Conservation (phyloP, 2,113 vertebrate species). For the Lasiurus cinereus region DNA sequence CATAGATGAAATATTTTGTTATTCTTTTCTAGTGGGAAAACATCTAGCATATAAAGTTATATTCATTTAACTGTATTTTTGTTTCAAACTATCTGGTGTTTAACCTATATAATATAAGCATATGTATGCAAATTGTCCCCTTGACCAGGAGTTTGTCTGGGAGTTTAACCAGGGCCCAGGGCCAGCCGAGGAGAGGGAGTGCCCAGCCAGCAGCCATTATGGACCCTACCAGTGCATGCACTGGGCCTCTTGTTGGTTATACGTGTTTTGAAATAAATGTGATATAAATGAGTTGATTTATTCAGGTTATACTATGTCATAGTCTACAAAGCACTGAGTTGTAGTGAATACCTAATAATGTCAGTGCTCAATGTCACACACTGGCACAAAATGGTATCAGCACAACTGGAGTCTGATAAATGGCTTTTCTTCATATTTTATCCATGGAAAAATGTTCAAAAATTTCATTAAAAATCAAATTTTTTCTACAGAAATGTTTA, state of each 20-base stretch:
- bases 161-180: too few relatives aligned
- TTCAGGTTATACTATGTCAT: neutral
- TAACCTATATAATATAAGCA: neutral
- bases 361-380: neutral
- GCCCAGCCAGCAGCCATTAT: too few relatives aligned
- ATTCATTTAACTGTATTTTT: constrained; percentile 53
- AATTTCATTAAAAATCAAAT: constrained; percentile 25
- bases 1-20: neutral
- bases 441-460: neutral
- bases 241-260: neutral
- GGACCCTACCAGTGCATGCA: too few relatives aligned
- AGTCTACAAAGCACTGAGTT: neutral
- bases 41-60: constrained; percentile 22
- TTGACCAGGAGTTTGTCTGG: too few relatives aligned
- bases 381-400: neutral
- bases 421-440: constrained; percentile 17
- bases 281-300: constrained; percentile 8
- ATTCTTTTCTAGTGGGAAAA: neutral
- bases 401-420: neutral
- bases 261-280: constrained; percentile 41
- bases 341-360: neutral
- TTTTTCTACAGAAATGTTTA: constrained; percentile 16
- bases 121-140: too few relatives aligned
- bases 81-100: constrained; percentile 56
- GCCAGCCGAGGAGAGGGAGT: too few relatives aligned